Evolutionary conservation across 2,113 vertebrate genomes (phyloP).

Genomic region (Myanophis thanlyinensis): DNA sequence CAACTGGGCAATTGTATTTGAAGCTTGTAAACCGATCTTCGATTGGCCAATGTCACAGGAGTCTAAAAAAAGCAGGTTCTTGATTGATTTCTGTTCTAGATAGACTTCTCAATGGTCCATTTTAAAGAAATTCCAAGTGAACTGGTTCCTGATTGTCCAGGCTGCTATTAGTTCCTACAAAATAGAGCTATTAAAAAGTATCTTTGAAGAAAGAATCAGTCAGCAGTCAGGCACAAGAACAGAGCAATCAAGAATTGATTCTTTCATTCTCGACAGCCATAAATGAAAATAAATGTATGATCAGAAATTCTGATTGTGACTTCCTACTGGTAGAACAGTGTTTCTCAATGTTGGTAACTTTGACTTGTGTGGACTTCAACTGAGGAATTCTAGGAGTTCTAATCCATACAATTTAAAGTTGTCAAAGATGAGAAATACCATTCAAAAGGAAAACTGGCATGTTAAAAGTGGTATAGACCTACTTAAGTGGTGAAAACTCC

Average conservation of each 20-base stretch:
- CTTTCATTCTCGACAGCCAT: background rate
- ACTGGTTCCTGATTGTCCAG: background rate
- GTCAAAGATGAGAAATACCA: background rate
- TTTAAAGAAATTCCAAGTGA: background rate
- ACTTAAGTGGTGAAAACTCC: background rate
- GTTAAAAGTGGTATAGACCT: background rate
- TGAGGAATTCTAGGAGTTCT: background rate
- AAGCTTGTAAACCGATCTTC: background rate
- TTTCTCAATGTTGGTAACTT: background rate
- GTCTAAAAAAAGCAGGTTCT: background rate
- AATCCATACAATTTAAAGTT: background rate
- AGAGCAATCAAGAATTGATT: background rate
- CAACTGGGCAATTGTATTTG: background rate
- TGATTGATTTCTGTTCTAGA: background rate
- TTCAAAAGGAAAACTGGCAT: background rate
- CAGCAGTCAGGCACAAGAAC: background rate
- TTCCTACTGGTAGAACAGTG: background rate
- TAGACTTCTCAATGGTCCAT: background rate
- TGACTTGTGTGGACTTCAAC: background rate
- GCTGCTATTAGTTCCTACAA: background rate
- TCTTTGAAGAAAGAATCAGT: background rate
- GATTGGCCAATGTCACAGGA: background rate
- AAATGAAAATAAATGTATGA: background rate
- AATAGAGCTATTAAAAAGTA: background rate
- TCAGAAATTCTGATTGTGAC: background rate